Conservation (phyloP, 2,113 vertebrate genomes). For the Phrynocephalus versicolor region DNA sequence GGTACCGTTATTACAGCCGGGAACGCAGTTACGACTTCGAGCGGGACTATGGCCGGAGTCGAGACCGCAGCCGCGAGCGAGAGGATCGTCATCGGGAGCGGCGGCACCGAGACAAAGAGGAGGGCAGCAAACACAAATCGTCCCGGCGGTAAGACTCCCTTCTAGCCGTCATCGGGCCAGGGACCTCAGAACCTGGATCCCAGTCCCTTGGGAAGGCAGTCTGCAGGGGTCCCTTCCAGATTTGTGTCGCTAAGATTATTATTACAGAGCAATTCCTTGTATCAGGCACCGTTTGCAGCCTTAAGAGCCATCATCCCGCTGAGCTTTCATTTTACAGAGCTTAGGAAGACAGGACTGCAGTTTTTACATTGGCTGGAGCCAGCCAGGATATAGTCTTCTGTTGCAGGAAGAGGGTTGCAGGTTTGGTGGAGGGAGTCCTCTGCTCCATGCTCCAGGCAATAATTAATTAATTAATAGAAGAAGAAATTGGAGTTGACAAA, state of each 20-base stretch:
- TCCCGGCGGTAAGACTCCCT: slow-evolving; percentile 64
- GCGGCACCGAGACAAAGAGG: slow-evolving; percentile 74
- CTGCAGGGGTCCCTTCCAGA: too few relatives aligned
- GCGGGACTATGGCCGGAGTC: slow-evolving; percentile 68
- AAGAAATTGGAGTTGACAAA: too few relatives aligned
- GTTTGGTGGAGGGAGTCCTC: background rate
- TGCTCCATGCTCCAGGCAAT: background rate
- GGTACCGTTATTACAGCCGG: slow-evolving; percentile 70
- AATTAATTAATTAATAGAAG: too few relatives aligned
- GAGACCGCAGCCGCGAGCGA: slow-evolving; percentile 67
- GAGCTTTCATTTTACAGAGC: background rate
- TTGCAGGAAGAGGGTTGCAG: background rate
- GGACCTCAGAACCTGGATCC: too few relatives aligned
- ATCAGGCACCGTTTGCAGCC: background rate
- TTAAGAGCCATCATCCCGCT: background rate
- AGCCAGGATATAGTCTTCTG: background rate
- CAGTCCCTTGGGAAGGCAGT: too few relatives aligned
- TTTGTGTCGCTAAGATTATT: too few relatives aligned
- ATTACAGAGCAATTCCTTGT: too few relatives aligned
- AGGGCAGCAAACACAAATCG: slow-evolving; percentile 74
- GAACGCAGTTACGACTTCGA: slow-evolving; percentile 74
- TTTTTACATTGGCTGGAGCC: too few relatives aligned
- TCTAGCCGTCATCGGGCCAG: background rate
- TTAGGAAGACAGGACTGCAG: background rate
- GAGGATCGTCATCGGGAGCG: slow-evolving; percentile 73